These are phyloP conservation scores for Penelope pileata DNA, from an alignment of 2,113 vertebrate genomes.

Conservation along the genomic window DNA sequence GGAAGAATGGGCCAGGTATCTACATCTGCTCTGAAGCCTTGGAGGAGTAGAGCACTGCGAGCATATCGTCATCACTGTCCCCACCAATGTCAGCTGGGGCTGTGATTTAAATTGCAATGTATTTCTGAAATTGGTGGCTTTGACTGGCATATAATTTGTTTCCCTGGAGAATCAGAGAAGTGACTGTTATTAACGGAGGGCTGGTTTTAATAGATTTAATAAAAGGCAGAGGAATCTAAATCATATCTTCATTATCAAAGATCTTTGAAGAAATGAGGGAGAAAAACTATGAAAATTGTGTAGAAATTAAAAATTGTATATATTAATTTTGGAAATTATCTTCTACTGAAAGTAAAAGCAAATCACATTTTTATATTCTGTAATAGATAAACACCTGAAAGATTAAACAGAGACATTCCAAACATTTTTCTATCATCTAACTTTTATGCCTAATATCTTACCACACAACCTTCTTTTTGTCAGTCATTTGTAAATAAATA, in stretches of 20 bases:
- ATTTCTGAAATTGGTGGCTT: background rate
- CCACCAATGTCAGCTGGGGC: conserved; percentile 16
- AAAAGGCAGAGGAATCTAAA: conserved; percentile 31
- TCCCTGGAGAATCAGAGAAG: conserved; percentile 26
- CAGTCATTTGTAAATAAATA: background rate
- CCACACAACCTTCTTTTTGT: background rate
- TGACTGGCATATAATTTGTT: conserved; percentile 41
- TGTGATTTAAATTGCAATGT: conserved; percentile 23
- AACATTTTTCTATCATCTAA: background rate
- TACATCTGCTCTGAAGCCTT: background rate
- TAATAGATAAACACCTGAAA: background rate
- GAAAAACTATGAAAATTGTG: background rate
- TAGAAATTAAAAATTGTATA: background rate
- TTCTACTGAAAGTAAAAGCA: background rate
- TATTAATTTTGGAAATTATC: background rate
- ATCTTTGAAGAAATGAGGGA: conserved; percentile 34
- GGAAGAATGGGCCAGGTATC: fast-evolving
- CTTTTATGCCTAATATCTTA: background rate
- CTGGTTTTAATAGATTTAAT: conserved; percentile 59
- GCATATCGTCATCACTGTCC: background rate
- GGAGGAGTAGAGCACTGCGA: background rate
- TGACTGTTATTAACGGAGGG: background rate
- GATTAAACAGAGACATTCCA: background rate
- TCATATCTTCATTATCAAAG: conserved; percentile 20
- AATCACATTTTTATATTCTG: background rate